These are phyloP conservation scores for Lasioglossum vierecki DNA, from an alignment of 2,888 invertebrate species.

Conservation along the genomic window DNA sequence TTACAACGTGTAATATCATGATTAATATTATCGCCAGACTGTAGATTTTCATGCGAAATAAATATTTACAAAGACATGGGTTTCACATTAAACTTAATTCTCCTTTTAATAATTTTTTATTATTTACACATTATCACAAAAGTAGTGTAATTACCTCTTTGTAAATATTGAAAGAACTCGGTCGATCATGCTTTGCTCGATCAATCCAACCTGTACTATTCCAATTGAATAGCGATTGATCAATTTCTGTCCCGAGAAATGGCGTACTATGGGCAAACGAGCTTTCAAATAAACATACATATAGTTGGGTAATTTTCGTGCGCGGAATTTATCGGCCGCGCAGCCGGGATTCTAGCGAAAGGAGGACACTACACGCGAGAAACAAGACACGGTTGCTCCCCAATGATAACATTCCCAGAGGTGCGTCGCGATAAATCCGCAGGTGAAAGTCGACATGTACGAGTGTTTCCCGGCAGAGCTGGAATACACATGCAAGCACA, in stretches of 20 bases:
- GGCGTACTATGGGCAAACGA: neutral
- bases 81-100: neutral
- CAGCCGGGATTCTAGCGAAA: slow-evolving; percentile 48
- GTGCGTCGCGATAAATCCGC: slow-evolving; percentile 69
- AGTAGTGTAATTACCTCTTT: neutral
- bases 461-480: slow-evolving; percentile 37
- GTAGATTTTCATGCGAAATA: neutral
- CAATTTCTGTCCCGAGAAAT: slow-evolving; percentile 14
- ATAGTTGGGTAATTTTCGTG: slow-evolving; percentile 47
- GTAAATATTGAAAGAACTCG: neutral
- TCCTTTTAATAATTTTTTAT: neutral
- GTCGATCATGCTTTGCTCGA: neutral
- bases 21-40: neutral
- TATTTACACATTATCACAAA: neutral
- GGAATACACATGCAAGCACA: slow-evolving; percentile 16
- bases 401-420: slow-evolving; percentile 71
- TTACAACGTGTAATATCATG: neutral
- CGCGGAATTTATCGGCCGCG: slow-evolving; percentile 41
- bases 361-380: slow-evolving; percentile 51
- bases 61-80: neutral
- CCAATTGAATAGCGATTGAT: neutral
- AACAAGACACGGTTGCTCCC: slow-evolving; percentile 64
- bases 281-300: slow-evolving; percentile 35
- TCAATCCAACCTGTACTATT: neutral
- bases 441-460: slow-evolving; percentile 62